phyloP scores from a whole-genome alignment of 2,888 invertebrate species.

The Nemotelus nigrinus region DNA sequence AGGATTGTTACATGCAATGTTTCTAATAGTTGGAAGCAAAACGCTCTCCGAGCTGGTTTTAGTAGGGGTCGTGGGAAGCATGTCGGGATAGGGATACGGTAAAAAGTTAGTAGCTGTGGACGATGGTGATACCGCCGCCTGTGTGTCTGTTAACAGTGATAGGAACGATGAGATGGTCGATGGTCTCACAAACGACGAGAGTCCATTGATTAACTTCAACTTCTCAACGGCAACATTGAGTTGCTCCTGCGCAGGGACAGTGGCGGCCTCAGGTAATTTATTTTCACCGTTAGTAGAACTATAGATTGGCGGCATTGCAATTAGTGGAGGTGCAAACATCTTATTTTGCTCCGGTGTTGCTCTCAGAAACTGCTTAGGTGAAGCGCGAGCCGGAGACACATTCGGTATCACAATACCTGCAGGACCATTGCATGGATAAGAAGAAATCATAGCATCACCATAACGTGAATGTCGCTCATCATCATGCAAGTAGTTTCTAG shows the following conservation, averaged over 20 bases:
- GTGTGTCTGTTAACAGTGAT: neutral
- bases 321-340: conserved; percentile 35
- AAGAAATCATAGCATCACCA: too few relatives aligned
- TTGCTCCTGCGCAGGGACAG: neutral
- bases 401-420: too few relatives aligned
- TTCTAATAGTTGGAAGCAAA: conserved; percentile 61
- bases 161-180: conserved; percentile 33
- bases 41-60: conserved; percentile 60
- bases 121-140: conserved; percentile 9
- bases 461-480: too few relatives aligned
- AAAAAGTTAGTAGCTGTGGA: conserved; percentile 4
- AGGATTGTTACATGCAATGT: conserved; percentile 52
- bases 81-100: conserved; percentile 34
- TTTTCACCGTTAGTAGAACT: conserved; percentile 28
- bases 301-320: conserved; percentile 42
- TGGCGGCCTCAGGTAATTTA: conserved; percentile 37
- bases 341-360: conserved; percentile 49
- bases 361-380: conserved; percentile 51
- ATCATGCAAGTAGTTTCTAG: too few relatives aligned
- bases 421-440: too few relatives aligned
- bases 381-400: too few relatives aligned
- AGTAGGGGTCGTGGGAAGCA: conserved; percentile 17
- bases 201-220: conserved; percentile 34
- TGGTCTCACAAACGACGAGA: conserved; percentile 47
- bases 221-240: conserved; percentile 4